Percentiles rank a stretch among this genome's conserved stretches.
Evolutionary conservation across 2,113 vertebrate species (phyloP).

Genomic region (Tichodroma muraria): DNA sequence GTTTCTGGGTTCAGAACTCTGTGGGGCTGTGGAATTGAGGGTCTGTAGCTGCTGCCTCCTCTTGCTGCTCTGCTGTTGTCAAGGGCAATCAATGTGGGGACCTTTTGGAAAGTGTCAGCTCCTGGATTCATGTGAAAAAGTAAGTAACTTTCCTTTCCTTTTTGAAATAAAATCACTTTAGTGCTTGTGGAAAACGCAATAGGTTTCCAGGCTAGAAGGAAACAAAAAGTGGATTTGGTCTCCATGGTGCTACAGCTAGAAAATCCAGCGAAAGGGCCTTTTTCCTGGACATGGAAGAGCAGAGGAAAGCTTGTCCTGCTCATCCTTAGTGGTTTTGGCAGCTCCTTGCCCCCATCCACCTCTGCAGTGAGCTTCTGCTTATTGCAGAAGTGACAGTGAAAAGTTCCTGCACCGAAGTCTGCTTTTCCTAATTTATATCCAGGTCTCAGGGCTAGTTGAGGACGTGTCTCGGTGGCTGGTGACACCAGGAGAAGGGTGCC

Average conservation of each 20-base stretch:
- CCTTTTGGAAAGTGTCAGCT: not conserved
- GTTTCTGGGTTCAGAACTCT: not conserved
- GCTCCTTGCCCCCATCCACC: not conserved
- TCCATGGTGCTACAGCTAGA: not conserved
- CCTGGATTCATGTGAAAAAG: not conserved
- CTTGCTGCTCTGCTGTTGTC: not conserved
- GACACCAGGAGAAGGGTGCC: not conserved
- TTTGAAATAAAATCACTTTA: not conserved
- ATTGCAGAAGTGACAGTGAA: not conserved
- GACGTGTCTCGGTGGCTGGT: fast-evolving
- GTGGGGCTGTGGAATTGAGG: not conserved
- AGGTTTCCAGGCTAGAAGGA: not conserved
- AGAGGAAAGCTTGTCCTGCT: not conserved
- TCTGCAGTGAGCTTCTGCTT: not conserved
- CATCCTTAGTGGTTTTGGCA: not conserved
- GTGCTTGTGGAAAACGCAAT: not conserved
- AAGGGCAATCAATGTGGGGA: not conserved
- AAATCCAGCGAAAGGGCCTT: not conserved
- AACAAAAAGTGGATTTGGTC: not conserved
- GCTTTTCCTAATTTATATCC: not conserved
- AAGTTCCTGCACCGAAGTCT: not conserved
- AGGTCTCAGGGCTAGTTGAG: not conserved
- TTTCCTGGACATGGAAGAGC: not conserved
- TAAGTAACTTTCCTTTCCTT: not conserved
- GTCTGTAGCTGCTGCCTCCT: not conserved